Percentiles rank a stretch among this genome's conserved stretches.
phyloP scores from a whole-genome alignment of 2,113 vertebrate genomes.

The Ptyas mucosa region DNA sequence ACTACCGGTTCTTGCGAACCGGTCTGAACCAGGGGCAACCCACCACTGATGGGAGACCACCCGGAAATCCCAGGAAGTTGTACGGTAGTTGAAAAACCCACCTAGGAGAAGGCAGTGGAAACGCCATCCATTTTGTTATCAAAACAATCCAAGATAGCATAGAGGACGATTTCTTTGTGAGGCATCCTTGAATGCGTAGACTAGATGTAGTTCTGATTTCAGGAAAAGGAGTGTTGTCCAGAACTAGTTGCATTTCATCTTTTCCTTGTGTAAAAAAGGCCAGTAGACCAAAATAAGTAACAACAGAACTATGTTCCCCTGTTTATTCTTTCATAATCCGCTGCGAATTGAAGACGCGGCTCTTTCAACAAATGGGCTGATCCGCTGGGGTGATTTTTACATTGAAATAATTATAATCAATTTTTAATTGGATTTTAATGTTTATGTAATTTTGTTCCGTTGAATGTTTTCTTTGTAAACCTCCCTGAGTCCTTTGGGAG shows the following conservation, averaged over 20 bases:
- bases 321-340: background rate
- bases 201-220: background rate
- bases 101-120: background rate
- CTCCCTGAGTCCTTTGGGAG: no score
- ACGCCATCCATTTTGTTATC: background rate
- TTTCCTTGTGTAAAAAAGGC: background rate
- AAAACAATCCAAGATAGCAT: background rate
- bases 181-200: background rate
- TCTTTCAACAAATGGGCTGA: no score
- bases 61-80: background rate
- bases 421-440: no score
- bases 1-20: no score
- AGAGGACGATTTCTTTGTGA: background rate
- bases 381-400: no score
- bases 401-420: no score
- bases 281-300: background rate
- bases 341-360: no score
- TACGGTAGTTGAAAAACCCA: background rate
- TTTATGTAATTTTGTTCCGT: no score
- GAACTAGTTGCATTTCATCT: background rate
- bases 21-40: no score
- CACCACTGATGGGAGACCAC: background rate
- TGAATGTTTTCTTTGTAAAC: no score
- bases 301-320: background rate
- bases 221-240: background rate